Base-by-base conservation (phyloP, 2,888 invertebrate genomes). In the Eupithecia exiguata region DNA sequence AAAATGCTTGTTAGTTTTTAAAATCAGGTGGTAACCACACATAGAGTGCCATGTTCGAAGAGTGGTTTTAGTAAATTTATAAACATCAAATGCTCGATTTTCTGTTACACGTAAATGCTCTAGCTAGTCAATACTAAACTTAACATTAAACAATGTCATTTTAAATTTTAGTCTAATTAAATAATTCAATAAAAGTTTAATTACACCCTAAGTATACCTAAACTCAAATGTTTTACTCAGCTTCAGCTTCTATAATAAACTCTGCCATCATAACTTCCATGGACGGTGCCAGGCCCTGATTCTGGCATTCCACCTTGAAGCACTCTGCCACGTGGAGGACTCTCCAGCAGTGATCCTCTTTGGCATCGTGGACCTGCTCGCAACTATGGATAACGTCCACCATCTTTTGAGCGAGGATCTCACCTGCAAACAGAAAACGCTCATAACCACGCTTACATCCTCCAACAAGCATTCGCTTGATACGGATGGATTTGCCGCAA, bases 301-400 rank as follows among this genome's bases (percentile, higher is more conserved):
- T 43, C 76, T 86, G 81, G 83, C 91, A 90, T 43, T 78, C 49
- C 5, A 2, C 5, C 84, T 91, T 92, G 86, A 92, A 92, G 87
- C 92, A 92, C 85, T 92, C 91, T 10, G 92, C 90, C 49, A 89
- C 80, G 81, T 85, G 89, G 77, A 92, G 88, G 81, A 92, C 89
- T 49, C 92, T 88, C 91, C 89, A 88, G 86, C 92, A 92, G 85
- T 91, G 89, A 83, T 92, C 92, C 3, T 78, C 77, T 78, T 88
- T 85, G 3, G 78, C 76, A 76, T 92, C 90, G 80, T 83, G 81
- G 80, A 84, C 78, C 78, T 85, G 78, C 85, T 92, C 92, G 80
- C 92, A 92, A 14, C 40, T 49, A 85, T 92, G 91, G 81, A 92
- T 89, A 40, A 91, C 75, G 6, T 80, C 74, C 70, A 92, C 86